Evolutionary conservation across 2,113 vertebrate genomes (phyloP).

Genomic region (Lycaon pictus): DNA sequence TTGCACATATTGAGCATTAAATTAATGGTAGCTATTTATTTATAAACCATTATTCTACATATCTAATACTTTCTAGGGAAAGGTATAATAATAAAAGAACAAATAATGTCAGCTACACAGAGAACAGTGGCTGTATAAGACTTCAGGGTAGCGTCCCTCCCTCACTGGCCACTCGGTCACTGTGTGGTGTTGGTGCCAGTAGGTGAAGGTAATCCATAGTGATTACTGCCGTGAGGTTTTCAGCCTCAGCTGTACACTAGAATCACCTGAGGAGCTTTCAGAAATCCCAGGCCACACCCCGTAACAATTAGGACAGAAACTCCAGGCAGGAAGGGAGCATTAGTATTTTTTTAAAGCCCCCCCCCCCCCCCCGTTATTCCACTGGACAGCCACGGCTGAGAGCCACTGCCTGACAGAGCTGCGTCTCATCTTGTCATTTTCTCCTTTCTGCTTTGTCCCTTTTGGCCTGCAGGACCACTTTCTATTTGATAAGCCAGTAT

Average conservation of each 20-base stretch:
- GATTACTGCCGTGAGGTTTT: not conserved
- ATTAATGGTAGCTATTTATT: not conserved
- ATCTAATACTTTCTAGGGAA: not conserved
- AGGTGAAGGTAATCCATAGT: not conserved
- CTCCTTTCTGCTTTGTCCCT: slow-evolving; percentile 50
- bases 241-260: not conserved
- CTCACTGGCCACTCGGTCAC: not conserved
- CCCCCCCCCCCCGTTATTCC: not conserved
- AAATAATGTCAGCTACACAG: not conserved
- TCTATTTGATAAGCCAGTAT: slow-evolving; percentile 97
- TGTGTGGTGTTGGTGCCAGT: not conserved
- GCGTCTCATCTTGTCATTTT: slow-evolving; percentile 57
- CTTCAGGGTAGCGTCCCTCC: not conserved
- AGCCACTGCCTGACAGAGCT: not conserved
- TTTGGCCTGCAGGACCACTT: slow-evolving; percentile 92
- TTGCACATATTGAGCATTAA: not conserved
- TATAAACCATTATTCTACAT: not conserved
- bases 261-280: not conserved
- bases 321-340: not conserved
- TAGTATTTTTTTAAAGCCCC: not conserved
- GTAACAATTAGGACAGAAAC: not conserved
- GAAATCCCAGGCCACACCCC: not conserved
- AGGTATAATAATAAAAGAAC: not conserved
- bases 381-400: not conserved
- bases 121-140: not conserved